Evolutionary conservation across 2,113 vertebrate species (phyloP).

Genomic region (Hippocampus comes): DNA sequence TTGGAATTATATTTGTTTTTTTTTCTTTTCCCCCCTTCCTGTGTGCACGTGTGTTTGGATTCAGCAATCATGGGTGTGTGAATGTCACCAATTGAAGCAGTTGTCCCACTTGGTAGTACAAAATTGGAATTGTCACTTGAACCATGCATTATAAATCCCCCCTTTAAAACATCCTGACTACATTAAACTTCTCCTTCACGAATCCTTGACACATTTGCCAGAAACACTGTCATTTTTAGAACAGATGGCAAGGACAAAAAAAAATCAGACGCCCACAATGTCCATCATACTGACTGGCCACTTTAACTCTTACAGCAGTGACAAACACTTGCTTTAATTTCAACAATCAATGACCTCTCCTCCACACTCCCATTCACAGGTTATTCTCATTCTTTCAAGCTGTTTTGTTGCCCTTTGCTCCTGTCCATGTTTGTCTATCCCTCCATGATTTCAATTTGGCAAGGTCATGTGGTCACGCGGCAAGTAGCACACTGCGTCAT

Average conservation of each 20-base stretch:
- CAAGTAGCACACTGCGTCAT: slow-evolving; percentile 34
- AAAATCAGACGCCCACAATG: background rate
- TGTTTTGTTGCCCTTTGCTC: slow-evolving; percentile 61
- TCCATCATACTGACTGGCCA: slow-evolving; percentile 1
- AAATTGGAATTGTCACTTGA: background rate
- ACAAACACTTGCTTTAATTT: slow-evolving; percentile 30
- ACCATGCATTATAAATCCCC: background rate
- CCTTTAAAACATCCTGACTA: background rate
- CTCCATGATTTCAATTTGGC: slow-evolving; percentile 52
- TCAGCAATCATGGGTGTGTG: too few relatives aligned
- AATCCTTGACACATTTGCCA: slow-evolving; percentile 47
- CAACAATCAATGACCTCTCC: slow-evolving; percentile 30
- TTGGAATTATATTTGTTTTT: too few relatives aligned
- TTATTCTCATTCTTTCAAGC: slow-evolving; percentile 25
- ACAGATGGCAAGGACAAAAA: slow-evolving; percentile 17
- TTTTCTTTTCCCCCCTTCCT: too few relatives aligned
- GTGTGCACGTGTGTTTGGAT: too few relatives aligned
- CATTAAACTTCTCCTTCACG: slow-evolving; percentile 23
- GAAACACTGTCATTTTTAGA: slow-evolving; percentile 20
- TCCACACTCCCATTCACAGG: slow-evolving; percentile 23
- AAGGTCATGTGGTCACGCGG: slow-evolving; percentile 27
- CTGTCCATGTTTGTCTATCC: slow-evolving; percentile 56
- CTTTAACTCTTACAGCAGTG: slow-evolving; percentile 25
- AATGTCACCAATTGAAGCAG: too few relatives aligned
- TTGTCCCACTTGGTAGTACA: background rate